Conservation (phyloP, 2,113 vertebrate species). For the Proteles cristata region DNA sequence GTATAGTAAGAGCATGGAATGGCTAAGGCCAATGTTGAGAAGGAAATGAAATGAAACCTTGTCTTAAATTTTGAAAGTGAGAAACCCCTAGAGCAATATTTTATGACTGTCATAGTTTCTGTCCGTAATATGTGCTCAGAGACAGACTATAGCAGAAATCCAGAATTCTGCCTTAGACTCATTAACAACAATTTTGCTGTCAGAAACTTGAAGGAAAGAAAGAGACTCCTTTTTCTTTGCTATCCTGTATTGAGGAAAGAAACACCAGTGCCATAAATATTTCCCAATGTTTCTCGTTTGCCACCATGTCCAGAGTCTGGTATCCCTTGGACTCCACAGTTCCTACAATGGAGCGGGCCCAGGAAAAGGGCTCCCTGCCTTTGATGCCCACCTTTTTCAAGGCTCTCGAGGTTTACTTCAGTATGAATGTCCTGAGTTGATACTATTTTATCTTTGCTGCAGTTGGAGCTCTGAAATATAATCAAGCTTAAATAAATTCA, state of each 20-base stretch:
- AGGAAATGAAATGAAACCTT: constrained; percentile 50
- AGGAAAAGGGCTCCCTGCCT: not conserved
- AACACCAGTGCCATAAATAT: not conserved
- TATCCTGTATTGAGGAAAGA: not conserved
- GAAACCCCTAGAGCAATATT: not conserved
- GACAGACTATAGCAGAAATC: not conserved
- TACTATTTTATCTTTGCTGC: not conserved
- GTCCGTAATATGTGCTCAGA: not conserved
- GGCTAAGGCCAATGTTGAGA: not conserved
- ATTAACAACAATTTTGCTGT: not conserved
- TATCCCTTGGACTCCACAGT: not conserved
- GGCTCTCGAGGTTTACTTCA: not conserved
- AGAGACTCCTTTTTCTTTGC: not conserved
- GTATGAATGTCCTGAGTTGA: not conserved
- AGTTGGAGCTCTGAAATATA: constrained; percentile 17
- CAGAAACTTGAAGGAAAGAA: not conserved
- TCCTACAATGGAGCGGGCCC: not conserved
- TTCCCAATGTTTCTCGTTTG: not conserved
- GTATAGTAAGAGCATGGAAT: not conserved
- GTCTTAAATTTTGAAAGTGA: not conserved
- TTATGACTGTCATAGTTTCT: not conserved
- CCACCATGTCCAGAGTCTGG: not conserved
- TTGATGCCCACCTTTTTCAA: not conserved
- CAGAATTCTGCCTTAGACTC: not conserved
- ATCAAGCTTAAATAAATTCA: constrained; percentile 8